Percentiles rank a stretch among this genome's conserved stretches.
Conservation (phyloP, 1,140 invertebrate species). For the Leucophenga varia region DNA sequence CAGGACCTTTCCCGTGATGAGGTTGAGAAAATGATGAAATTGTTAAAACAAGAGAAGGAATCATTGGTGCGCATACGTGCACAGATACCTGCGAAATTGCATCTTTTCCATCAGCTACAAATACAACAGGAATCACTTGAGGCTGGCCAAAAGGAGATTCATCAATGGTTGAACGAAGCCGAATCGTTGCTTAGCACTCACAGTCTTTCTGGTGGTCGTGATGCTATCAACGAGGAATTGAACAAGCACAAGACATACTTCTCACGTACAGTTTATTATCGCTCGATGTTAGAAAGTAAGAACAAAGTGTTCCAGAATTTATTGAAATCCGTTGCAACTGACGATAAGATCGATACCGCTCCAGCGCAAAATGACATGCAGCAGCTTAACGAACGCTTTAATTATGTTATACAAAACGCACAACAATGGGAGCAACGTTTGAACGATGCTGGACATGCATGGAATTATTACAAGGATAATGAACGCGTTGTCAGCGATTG, state of each 20-base stretch:
- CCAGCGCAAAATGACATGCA: slow-evolving; percentile 72
- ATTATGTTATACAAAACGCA: slow-evolving; percentile 69
- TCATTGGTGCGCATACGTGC: slow-evolving; percentile 78
- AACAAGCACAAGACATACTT: slow-evolving; percentile 87
- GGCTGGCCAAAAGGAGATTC: slow-evolving; percentile 81
- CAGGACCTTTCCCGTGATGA: slow-evolving; percentile 87
- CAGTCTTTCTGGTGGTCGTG: slow-evolving; percentile 68
- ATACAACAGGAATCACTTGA: slow-evolving; percentile 90
- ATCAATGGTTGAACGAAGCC: slow-evolving; percentile 81
- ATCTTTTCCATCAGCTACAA: slow-evolving; percentile 78
- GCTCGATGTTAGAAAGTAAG: slow-evolving; percentile 91
- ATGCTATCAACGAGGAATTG: slow-evolving; percentile 71
- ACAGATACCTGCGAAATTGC: slow-evolving; percentile 75
- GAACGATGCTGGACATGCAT: slow-evolving; percentile 76
- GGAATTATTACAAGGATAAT: slow-evolving; percentile 82
- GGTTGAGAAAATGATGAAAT: slow-evolving; percentile 86
- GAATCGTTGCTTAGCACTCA: slow-evolving; percentile 69
- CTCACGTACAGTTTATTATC: slow-evolving; percentile 84
- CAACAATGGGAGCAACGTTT: slow-evolving; percentile 78
- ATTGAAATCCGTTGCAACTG: slow-evolving; percentile 73
- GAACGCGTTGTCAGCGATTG: slow-evolving; percentile 80
- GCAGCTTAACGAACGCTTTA: slow-evolving; percentile 80
- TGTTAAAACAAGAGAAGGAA: slow-evolving; percentile 88
- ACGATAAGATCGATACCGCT: slow-evolving; percentile 71
- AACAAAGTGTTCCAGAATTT: slow-evolving; percentile 91